phyloP scores from a whole-genome alignment of 2,797 vertebrate genomes.

The Cyprinodon diabolis region DNA sequence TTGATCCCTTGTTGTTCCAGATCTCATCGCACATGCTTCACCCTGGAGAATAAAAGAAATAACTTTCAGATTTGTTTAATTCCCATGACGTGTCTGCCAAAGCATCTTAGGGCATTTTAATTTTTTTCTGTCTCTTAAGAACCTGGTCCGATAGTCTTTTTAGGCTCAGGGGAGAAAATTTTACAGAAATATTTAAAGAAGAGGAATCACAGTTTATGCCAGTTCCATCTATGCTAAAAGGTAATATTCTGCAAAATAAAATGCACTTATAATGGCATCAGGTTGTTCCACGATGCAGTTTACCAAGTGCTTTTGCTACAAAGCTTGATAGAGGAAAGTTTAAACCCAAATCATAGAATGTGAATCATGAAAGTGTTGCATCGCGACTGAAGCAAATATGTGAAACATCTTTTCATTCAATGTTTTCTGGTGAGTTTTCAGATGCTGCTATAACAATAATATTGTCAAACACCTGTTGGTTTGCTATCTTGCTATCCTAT shows the following conservation, averaged over 20 bases:
- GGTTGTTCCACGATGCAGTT: not conserved
- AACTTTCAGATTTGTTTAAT: slow-evolving; percentile 58
- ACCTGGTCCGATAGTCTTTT: slow-evolving; percentile 19
- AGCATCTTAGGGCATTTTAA: slow-evolving; percentile 41
- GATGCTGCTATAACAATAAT: slow-evolving; percentile 36
- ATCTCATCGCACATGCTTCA: slow-evolving; percentile 53
- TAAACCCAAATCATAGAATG: slow-evolving; percentile 31
- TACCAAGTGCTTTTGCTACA: not conserved
- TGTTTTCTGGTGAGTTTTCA: slow-evolving; percentile 47
- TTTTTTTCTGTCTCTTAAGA: slow-evolving; percentile 44
- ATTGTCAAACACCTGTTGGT: slow-evolving; percentile 50
- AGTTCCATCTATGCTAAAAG: slow-evolving; percentile 5
- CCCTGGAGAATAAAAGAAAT: slow-evolving; percentile 46
- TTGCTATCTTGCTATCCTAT: slow-evolving; percentile 13
- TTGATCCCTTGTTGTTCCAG: slow-evolving; percentile 68
- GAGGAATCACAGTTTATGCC: slow-evolving; percentile 21
- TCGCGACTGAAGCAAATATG: slow-evolving; percentile 65
- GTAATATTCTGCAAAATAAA: not conserved
- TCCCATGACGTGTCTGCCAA: slow-evolving; percentile 48
- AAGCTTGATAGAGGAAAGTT: slow-evolving; percentile 10
- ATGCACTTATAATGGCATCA: not conserved
- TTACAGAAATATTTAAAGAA: slow-evolving; percentile 17
- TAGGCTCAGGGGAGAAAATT: slow-evolving; percentile 18
- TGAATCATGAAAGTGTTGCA: slow-evolving; percentile 50
- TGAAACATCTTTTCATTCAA: slow-evolving; percentile 65